phyloP scores from a whole-genome alignment of 2,797 vertebrate genomes.

The Saxicola maurus region DNA sequence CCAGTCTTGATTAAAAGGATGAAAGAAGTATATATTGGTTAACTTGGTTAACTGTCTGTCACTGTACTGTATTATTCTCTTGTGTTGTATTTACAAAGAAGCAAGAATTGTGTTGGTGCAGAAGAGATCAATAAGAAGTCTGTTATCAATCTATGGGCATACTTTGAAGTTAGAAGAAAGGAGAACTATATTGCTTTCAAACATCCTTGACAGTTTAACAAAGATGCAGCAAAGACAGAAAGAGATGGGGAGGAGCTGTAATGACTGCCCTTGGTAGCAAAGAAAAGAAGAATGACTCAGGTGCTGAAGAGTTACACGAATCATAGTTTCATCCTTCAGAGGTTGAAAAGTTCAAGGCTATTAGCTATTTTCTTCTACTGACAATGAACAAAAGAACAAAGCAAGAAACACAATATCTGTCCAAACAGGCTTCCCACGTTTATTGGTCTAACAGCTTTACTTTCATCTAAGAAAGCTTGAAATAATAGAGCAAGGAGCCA shows the following conservation, averaged over 20 bases:
- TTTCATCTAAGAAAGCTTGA: background rate
- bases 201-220: slow-evolving; percentile 58
- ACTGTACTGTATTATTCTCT: background rate
- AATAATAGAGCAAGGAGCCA: background rate
- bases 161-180: slow-evolving; percentile 47
- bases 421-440: background rate
- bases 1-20: background rate
- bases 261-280: slow-evolving; percentile 20
- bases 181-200: slow-evolving; percentile 43
- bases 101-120: slow-evolving; percentile 17
- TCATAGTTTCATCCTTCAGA: slow-evolving; percentile 50
- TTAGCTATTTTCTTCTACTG: slow-evolving; percentile 45
- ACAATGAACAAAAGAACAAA: slow-evolving; percentile 47
- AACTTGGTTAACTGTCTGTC: slow-evolving; percentile 39
- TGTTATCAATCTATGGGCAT: slow-evolving; percentile 51
- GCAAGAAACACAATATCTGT: slow-evolving; percentile 7
- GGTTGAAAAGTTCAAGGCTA: slow-evolving; percentile 55
- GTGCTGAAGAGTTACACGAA: slow-evolving; percentile 31
- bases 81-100: slow-evolving; percentile 36
- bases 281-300: slow-evolving; percentile 46
- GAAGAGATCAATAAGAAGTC: slow-evolving; percentile 46
- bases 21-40: slow-evolving; percentile 8
- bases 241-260: slow-evolving; percentile 40
- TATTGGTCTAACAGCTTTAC: slow-evolving; percentile 7
- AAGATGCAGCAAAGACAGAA: slow-evolving; percentile 35